Percentiles rank a stretch among this genome's conserved stretches.
Conservation (phyloP, 2,888 invertebrate genomes). For the Amphipoea oculea region DNA sequence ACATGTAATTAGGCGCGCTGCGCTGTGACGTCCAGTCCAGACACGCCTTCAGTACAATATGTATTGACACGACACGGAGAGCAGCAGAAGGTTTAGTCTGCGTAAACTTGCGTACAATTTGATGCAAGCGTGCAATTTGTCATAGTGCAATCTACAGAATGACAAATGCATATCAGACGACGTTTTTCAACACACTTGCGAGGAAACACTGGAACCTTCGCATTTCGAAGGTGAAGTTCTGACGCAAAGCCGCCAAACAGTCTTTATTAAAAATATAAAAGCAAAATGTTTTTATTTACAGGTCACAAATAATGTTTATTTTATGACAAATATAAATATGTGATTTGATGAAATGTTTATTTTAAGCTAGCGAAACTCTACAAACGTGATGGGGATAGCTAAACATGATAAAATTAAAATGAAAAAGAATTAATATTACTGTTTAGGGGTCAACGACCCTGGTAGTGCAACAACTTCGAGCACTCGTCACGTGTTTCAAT, state of each 20-base stretch:
- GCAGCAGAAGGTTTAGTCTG: slow-evolving; percentile 16
- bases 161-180: background rate
- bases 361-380: too few species aligned
- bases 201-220: background rate
- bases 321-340: too few species aligned
- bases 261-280: too few species aligned
- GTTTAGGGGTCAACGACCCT: too few species aligned
- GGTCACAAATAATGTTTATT: too few species aligned
- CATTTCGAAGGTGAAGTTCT: background rate
- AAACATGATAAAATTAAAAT: too few species aligned
- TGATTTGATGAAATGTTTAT: too few species aligned
- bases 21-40: slow-evolving; percentile 35
- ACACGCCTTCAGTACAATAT: slow-evolving; percentile 38
- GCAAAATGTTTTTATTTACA: too few species aligned
- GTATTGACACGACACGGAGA: background rate
- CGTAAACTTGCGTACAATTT: background rate
- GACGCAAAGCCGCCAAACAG: background rate
- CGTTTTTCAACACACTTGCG: background rate
- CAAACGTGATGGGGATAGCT: too few species aligned
- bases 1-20: slow-evolving; percentile 37
- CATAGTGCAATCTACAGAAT: background rate
- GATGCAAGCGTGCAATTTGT: background rate
- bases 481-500: too few species aligned
- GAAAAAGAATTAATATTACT: too few species aligned
- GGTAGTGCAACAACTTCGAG: too few species aligned